Base-by-base conservation (phyloP, 1,140 invertebrate genomes). In the Drosophila sproati region DNA sequence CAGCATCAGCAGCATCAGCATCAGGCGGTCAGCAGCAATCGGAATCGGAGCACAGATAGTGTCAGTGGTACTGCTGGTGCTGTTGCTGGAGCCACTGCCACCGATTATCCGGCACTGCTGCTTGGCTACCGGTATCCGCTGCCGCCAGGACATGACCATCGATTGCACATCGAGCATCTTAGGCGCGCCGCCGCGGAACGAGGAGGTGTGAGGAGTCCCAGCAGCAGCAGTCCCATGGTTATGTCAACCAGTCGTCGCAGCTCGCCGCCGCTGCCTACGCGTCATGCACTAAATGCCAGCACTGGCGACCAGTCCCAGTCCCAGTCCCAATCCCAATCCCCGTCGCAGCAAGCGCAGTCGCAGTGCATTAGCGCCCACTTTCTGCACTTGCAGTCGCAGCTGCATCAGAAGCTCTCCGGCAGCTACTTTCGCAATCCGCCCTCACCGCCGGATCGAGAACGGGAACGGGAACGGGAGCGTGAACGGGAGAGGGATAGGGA, bases 241-340 rank as follows among this genome's bases (percentile, higher is more conserved):
- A 95, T 95, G 95, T 95, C 95, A 93, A 95, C 95, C 70, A 95
- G 94, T 92, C 93, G 94, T 83, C 94, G 94, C 92, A 94, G 94
- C 82, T 95, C 95, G 80, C 95, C 95, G 41, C 50, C 57, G 34
- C 35, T 80, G n/a, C 45, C 80, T 6, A 32, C 73, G 62, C 76
- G 71, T 32, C 80, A 66, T 41, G 55, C 59, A 3, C 12, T 67
- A 39, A 55, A 45, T 50, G 55, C 43, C 50, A 80, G 60, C 54
- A 20, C 20, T 34, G 54, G 48, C 12, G 41, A 37, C n/a, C 77
- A 67, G 8, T 12, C 50, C 5, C 50, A 75, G 20, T 52, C 67
- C 3, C 59, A 62, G 0, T 45, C 72, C 7, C 56, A 60, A 28
- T 69, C 63, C 10, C 47, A 12, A 12, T 12, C 39, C 29, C 56